phyloP scores from a whole-genome alignment of 2,888 invertebrate genomes.

The Brachyptera putata region DNA sequence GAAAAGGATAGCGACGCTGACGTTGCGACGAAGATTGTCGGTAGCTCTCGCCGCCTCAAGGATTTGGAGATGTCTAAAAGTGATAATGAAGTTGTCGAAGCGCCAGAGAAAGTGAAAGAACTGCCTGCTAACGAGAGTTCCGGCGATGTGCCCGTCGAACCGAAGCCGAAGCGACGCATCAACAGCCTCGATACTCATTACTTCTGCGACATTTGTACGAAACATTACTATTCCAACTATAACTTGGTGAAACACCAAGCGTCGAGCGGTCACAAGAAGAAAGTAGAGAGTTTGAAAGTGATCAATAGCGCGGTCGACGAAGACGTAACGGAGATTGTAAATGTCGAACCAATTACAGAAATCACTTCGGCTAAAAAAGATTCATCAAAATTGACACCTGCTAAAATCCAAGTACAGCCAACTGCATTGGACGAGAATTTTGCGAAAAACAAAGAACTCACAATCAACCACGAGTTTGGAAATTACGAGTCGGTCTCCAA shows the following conservation, averaged over 20 bases:
- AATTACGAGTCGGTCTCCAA: conserved; percentile 2
- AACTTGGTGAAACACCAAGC: conserved; percentile 31
- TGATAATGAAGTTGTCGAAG: not conserved
- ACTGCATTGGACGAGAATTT: not conserved
- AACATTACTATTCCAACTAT: conserved; percentile 30
- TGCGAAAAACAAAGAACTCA: not conserved
- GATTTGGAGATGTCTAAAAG: too few relatives aligned
- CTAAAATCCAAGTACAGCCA: not conserved
- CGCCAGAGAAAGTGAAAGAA: not conserved
- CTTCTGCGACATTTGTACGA: conserved; percentile 30
- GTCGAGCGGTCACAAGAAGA: conserved; percentile 26
- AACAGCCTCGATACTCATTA: conserved; percentile 17
- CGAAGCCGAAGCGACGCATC: conserved; percentile 10
- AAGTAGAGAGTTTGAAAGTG: not conserved
- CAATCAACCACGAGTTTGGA: not conserved
- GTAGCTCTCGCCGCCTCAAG: not conserved
- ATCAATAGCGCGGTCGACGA: not conserved
- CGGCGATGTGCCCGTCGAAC: not conserved
- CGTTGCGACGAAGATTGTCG: not conserved
- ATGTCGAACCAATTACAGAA: not conserved
- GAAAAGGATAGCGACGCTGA: not conserved
- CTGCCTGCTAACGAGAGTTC: not conserved
- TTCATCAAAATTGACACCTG: not conserved
- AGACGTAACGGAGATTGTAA: not conserved
- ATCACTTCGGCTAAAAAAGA: not conserved